Conservation (phyloP, 2,888 invertebrate species). For the Didymodactylos carnosus region DNA sequence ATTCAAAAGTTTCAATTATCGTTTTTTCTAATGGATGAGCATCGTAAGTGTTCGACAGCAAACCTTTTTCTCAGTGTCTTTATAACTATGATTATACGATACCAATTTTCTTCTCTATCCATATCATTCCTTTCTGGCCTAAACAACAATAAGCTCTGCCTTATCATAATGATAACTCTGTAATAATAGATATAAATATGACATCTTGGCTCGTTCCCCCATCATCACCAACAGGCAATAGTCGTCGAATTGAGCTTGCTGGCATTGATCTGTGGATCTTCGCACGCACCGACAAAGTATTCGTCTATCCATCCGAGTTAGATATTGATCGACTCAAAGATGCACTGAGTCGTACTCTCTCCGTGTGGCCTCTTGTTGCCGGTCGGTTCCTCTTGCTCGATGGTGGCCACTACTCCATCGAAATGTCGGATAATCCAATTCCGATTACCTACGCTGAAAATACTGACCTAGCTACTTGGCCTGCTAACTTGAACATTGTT, state of each 20-base stretch:
- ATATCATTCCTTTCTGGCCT: too few relatives aligned
- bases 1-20: too few relatives aligned
- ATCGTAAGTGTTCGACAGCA: too few relatives aligned
- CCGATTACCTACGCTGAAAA: neutral
- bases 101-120: too few relatives aligned
- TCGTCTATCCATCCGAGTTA: neutral
- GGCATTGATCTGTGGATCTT: neutral
- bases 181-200: neutral
- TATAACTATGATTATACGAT: too few relatives aligned
- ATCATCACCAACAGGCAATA: neutral
- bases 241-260: neutral
- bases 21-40: too few relatives aligned
- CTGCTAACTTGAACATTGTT: neutral
- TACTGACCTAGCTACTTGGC: neutral
- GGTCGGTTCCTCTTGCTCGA: neutral
- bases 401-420: neutral
- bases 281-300: neutral
- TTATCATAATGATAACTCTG: neutral
- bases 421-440: neutral
- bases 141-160: too few relatives aligned
- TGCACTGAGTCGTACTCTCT: neutral
- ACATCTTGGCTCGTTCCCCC: neutral
- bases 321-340: neutral
- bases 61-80: too few relatives aligned
- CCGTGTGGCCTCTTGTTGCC: neutral